phyloP scores from a whole-genome alignment of 2,888 invertebrate species.

The Drosophila acutilabella region DNA sequence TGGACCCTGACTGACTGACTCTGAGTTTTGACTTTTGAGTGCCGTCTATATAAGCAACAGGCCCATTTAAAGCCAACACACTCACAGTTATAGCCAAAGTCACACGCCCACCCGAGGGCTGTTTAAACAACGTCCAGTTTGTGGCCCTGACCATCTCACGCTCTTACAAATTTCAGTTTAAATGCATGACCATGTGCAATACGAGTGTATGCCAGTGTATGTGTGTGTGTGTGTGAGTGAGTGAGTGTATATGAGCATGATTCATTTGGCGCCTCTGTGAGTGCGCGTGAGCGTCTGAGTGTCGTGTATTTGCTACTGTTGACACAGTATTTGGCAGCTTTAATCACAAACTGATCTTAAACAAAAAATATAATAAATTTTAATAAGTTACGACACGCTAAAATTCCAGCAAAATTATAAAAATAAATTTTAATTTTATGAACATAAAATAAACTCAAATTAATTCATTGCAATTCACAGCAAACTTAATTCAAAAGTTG shows the following conservation, averaged over 20 bases:
- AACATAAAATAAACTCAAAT: not conserved
- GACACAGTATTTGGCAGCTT: slow-evolving; percentile 26
- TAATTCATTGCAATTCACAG: not conserved
- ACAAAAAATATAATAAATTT: not conserved
- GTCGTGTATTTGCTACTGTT: slow-evolving; percentile 13
- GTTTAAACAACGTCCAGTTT: slow-evolving; percentile 36
- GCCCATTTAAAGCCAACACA: slow-evolving; percentile 30
- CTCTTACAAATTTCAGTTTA: slow-evolving; percentile 47
- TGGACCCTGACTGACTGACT: slow-evolving; percentile 21
- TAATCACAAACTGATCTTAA: slow-evolving; percentile 4
- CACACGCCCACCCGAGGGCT: slow-evolving; percentile 43
- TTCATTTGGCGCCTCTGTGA: slow-evolving; percentile 23
- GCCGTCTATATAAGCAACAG: slow-evolving; percentile 36
- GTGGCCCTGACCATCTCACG: slow-evolving; percentile 74
- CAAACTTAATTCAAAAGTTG: not conserved
- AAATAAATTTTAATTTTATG: not conserved
- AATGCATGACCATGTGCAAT: slow-evolving; percentile 61
- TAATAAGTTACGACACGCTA: slow-evolving; percentile 2
- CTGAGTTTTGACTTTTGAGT: slow-evolving; percentile 13
- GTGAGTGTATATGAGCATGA: slow-evolving; percentile 33
- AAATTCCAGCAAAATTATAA: not conserved
- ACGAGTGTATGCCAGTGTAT: not conserved
- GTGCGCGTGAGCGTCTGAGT: slow-evolving; percentile 11
- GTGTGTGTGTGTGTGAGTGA: not conserved
- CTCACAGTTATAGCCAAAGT: not conserved